Evolutionary conservation across 2,113 vertebrate genomes (phyloP).

Genomic region (Sialia sialis): DNA sequence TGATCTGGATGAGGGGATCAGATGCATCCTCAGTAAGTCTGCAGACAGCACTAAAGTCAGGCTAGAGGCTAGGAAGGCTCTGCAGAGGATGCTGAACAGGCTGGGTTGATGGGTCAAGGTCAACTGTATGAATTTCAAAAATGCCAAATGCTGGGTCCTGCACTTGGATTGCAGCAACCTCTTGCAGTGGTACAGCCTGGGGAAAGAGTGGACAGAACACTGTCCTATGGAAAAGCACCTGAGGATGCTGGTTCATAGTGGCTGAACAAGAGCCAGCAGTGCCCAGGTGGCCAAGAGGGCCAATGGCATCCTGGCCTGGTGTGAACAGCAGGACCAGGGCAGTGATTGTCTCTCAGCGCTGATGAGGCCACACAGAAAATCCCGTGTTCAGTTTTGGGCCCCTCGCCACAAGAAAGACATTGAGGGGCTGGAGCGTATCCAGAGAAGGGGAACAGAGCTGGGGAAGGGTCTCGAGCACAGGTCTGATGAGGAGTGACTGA

Average conservation of each 20-base stretch:
- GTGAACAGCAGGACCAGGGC: background rate
- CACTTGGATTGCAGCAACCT: background rate
- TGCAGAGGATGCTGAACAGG: background rate
- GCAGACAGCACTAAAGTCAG: fast-evolving
- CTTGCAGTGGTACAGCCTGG: background rate
- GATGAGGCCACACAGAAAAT: fast-evolving
- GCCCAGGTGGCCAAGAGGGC: background rate
- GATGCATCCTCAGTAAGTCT: too few relatives aligned
- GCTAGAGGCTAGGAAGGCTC: background rate
- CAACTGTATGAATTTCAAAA: background rate
- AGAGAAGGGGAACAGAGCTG: fast-evolving
- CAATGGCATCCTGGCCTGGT: background rate
- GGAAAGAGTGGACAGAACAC: background rate
- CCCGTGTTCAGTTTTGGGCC: background rate
- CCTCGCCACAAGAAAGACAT: background rate
- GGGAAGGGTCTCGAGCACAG: background rate
- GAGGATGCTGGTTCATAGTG: background rate
- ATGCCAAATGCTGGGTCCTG: background rate
- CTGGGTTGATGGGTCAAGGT: background rate
- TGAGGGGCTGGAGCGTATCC: fast-evolving
- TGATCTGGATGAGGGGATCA: background rate
- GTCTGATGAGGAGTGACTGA: background rate
- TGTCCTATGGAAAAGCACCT: background rate
- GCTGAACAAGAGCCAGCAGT: background rate
- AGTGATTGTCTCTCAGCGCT: fast-evolving